Evolutionary conservation across 2,888 invertebrate genomes (phyloP).

Genomic region (Sinhomidia bicolor): DNA sequence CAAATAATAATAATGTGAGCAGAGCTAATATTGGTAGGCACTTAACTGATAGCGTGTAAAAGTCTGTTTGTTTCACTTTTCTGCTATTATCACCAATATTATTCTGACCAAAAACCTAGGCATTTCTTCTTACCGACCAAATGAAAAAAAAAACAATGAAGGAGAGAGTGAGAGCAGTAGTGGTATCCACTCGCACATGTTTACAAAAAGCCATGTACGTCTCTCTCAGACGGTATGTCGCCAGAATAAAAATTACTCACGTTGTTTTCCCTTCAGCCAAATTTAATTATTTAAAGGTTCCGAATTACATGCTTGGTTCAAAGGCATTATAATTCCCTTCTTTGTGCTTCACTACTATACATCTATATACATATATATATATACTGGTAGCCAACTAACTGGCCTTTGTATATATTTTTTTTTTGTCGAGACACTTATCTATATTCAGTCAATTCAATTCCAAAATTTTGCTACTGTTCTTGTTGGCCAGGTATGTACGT

Average conservation of each 20-base stretch:
- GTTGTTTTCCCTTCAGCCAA: constrained; percentile 62
- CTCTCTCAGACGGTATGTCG: constrained; percentile 71
- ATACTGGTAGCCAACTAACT: background rate
- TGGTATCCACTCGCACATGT: constrained; percentile 55
- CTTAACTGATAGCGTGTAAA: constrained; percentile 30
- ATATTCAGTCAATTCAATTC: no score
- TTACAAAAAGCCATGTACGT: constrained; percentile 4
- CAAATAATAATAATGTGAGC: background rate
- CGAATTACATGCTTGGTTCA: constrained; percentile 53
- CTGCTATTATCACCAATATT: constrained; percentile 41
- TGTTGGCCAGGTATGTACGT: background rate
- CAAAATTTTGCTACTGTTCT: background rate
- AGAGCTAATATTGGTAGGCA: background rate
- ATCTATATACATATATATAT: no score
- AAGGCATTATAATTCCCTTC: constrained; percentile 22
- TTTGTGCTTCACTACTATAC: constrained; percentile 7
- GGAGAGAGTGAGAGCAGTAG: background rate
- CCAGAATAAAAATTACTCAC: constrained; percentile 54
- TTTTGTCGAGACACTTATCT: background rate
- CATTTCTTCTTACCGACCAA: constrained; percentile 38
- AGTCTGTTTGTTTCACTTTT: constrained; percentile 40
- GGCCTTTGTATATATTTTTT: constrained; percentile 3
- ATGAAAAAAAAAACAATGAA: constrained; percentile 26
- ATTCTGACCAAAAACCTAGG: constrained; percentile 31
- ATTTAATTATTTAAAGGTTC: constrained; percentile 67